Evolutionary conservation across 2,888 invertebrate species (phyloP), one percentile per base, ranked within the genome.

Genomic region (Folsomia candida): DNA sequence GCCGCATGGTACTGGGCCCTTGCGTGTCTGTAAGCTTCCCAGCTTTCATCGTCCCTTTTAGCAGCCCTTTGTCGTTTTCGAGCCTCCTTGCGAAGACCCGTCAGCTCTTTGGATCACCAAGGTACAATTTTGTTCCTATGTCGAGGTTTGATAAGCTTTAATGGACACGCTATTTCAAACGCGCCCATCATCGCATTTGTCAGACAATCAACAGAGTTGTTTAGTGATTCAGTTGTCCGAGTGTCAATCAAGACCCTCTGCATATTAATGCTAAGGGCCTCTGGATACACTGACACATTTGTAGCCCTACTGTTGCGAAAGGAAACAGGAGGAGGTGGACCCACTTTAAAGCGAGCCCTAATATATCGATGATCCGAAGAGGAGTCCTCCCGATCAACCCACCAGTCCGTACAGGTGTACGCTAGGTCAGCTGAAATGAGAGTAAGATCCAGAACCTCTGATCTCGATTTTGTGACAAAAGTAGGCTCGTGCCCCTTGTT

Each of bases 361-460:
- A 75, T 59, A 51, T 69, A 68, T n/a, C 65, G 29, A 47, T 76
- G 74, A 61, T 76, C 76, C 2, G 76, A 76, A 1, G 51, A 37
- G 3, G 70, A 59, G 2, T 70, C 67, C 1, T 61, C 66, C 1
- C 37, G 27, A 27, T 67, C 65, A 2, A 76, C 76, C n/a, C 59
- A n/a, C 76, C 74, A 76, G 26, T 27, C 14, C 14, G 27, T 20
- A 2, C 73, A 57, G 2, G 11, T 20, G 9, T 28, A 9, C 1
- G 63, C 14, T 2, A 67, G 29, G 11, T 1, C 9, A n/a, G 27
- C 0, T 9, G 71, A 65, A 2, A 29, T 51, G 1, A 76, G 2
- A 0, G 74, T 72, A 0, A 74, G 28, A 47, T 76, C 76, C 14
- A 76, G 58, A 0, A 71, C 64, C 67, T 76, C 71, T 14, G 9